Conservation (phyloP, 2,797 vertebrate species). For the Poeciliopsis turneri region DNA sequence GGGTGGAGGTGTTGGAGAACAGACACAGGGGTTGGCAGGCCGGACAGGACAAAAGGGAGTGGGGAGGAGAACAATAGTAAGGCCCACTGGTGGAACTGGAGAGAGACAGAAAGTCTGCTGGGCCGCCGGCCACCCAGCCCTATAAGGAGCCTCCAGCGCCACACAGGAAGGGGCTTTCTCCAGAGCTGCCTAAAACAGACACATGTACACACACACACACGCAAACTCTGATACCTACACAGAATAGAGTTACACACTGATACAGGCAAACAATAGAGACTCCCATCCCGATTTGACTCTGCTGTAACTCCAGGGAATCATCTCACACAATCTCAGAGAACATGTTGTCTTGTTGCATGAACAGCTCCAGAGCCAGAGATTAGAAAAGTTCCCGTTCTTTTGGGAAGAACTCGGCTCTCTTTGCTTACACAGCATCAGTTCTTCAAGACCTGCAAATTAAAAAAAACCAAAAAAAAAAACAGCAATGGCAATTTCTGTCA, state of each 20-base stretch:
- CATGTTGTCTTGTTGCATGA: slow-evolving; percentile 52
- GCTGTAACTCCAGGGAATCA: slow-evolving; percentile 68
- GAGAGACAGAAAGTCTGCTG: slow-evolving; percentile 83
- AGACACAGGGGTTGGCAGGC: slow-evolving; percentile 42
- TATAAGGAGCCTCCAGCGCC: slow-evolving; percentile 70
- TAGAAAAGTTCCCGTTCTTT: slow-evolving; percentile 33
- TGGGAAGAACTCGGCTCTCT: not conserved
- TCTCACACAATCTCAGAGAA: slow-evolving; percentile 63
- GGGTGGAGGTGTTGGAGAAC: slow-evolving; percentile 51
- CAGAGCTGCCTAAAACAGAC: slow-evolving; percentile 51
- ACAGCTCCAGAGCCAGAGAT: slow-evolving; percentile 32
- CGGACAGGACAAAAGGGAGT: slow-evolving; percentile 72
- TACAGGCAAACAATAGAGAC: slow-evolving; percentile 77
- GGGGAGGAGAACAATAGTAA: slow-evolving; percentile 79
- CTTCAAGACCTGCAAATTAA: not conserved
- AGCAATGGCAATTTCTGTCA: not conserved
- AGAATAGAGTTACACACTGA: slow-evolving; percentile 57
- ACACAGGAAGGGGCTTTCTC: slow-evolving; percentile 82
- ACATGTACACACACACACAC: not conserved
- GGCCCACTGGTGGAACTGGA: slow-evolving; percentile 75
- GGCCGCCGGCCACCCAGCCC: slow-evolving; percentile 59
- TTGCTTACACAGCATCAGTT: slow-evolving; percentile 54
- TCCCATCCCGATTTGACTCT: slow-evolving; percentile 63
- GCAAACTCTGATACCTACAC: slow-evolving; percentile 37
- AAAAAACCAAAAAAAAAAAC: not conserved